Conservation (phyloP, 2,888 invertebrate species). For the Stenodema calcarata region DNA sequence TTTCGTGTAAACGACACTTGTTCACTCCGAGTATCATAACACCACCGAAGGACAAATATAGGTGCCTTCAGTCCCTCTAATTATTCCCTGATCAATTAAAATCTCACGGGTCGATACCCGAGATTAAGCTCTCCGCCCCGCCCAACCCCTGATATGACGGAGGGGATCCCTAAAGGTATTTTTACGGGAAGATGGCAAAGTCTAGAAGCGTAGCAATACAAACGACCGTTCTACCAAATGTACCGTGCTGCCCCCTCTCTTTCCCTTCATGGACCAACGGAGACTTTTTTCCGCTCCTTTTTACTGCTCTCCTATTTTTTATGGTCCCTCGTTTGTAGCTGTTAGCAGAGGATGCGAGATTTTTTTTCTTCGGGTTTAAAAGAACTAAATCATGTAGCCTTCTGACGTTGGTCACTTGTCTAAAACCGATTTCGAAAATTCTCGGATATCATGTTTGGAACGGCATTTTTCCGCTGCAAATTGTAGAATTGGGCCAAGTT, state of each 20-base stretch:
- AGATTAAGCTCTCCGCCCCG: constrained; percentile 1
- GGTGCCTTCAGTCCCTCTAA: not conserved
- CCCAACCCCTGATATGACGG: not conserved
- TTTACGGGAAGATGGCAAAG: constrained; percentile 31
- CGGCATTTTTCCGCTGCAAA: too few species aligned
- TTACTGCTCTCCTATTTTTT: constrained; percentile 12
- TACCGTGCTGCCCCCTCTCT: not conserved
- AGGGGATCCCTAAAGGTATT: not conserved
- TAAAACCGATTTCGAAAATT: not conserved
- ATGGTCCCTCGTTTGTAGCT: constrained; percentile 41
- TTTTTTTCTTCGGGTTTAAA: not conserved
- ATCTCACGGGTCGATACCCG: constrained; percentile 43
- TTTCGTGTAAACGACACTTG: too few species aligned
- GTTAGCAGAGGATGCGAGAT: constrained; percentile 4
- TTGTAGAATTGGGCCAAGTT: too few species aligned
- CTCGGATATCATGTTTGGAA: too few species aligned
- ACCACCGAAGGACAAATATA: too few species aligned
- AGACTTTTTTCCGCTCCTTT: not conserved
- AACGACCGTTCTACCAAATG: constrained; percentile 25
- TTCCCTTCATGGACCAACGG: constrained; percentile 6
- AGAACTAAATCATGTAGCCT: not conserved
- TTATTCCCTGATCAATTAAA: constrained; percentile 38
- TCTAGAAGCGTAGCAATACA: constrained; percentile 26
- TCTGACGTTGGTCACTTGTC: not conserved
- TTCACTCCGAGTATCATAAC: too few species aligned